These are phyloP conservation scores for Achroia grisella DNA, from an alignment of 1,140 invertebrate species.

Conservation along the genomic window DNA sequence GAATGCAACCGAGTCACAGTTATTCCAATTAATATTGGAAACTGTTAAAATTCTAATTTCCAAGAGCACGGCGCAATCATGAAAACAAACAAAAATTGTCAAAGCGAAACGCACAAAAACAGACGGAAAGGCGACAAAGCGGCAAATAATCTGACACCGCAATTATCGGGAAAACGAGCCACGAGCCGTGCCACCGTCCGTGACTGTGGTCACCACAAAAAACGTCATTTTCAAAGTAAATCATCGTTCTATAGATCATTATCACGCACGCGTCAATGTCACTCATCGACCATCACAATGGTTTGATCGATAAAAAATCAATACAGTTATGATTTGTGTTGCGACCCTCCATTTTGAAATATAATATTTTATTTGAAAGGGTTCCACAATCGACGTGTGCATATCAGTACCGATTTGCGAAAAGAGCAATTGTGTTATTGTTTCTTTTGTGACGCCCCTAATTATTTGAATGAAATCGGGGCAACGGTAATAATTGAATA, in stretches of 20 bases:
- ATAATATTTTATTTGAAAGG: constrained; percentile 55
- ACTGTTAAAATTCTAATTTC: too few species aligned
- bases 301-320: constrained; percentile 41
- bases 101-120: too few species aligned
- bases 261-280: constrained; percentile 49
- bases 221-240: constrained; percentile 36
- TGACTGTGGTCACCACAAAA: constrained; percentile 31
- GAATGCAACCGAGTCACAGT: too few species aligned
- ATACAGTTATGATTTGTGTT: constrained; percentile 38
- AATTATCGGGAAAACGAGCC: too few species aligned
- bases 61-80: too few species aligned
- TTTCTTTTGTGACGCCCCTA: constrained; percentile 10
- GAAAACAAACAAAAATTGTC: too few species aligned
- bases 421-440: constrained; percentile 32
- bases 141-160: too few species aligned
- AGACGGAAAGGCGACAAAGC: too few species aligned
- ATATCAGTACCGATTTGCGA: constrained; percentile 6
- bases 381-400: constrained; percentile 6
- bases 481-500: constrained; percentile 5
- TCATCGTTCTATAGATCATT: constrained; percentile 37
- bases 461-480: constrained; percentile 6
- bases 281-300: background rate
- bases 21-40: too few species aligned
- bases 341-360: constrained; percentile 40
- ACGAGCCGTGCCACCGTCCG: too few species aligned